Evolutionary conservation across 1,140 invertebrate genomes (phyloP).

Genomic region (Calliopsis andreniformis): DNA sequence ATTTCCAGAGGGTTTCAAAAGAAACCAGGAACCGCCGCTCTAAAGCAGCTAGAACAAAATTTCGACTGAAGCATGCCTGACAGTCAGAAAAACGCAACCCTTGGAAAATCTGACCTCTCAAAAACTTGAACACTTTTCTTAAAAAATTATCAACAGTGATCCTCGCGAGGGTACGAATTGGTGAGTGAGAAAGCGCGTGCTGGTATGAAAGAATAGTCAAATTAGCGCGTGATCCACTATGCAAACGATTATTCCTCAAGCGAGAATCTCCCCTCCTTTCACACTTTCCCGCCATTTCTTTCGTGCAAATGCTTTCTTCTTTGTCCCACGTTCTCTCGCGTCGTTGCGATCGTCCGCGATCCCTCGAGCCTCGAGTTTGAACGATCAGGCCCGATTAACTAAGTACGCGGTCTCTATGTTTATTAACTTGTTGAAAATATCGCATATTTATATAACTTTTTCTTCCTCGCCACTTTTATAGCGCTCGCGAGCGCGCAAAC

Average conservation of each 20-base stretch:
- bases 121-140: too few relatives aligned
- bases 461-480: not conserved
- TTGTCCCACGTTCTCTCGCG: not conserved
- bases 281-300: not conserved
- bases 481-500: not conserved
- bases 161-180: not conserved
- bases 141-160: slow-evolving; percentile 9
- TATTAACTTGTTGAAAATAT: slow-evolving; percentile 64
- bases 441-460: slow-evolving; percentile 45
- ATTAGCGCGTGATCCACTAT: not conserved
- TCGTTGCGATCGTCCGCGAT: slow-evolving; percentile 50
- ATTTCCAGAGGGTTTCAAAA: too few relatives aligned
- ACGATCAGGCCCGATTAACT: slow-evolving; percentile 52
- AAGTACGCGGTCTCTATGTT: slow-evolving; percentile 54
- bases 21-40: not conserved
- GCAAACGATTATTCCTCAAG: not conserved
- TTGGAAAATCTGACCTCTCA: too few relatives aligned
- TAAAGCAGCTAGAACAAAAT: not conserved
- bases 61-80: too few relatives aligned
- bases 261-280: not conserved
- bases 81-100: too few relatives aligned
- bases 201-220: not conserved
- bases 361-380: slow-evolving; percentile 34
- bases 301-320: not conserved
- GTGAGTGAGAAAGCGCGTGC: not conserved